Conservation (phyloP, 2,797 vertebrate genomes). For the Rhynchotus rufescens region DNA sequence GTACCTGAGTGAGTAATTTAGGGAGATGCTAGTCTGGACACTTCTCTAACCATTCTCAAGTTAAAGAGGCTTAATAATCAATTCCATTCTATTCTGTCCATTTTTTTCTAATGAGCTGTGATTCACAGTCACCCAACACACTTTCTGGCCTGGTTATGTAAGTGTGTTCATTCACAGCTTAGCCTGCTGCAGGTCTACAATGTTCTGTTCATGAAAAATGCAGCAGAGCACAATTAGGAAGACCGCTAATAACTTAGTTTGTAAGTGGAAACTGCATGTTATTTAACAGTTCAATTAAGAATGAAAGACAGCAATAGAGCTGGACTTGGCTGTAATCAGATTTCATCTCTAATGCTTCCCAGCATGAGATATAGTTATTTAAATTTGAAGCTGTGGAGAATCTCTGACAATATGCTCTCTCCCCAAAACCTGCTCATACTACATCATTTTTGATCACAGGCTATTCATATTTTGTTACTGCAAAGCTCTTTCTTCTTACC, state of each 20-base stretch:
- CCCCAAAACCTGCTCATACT: conserved; percentile 40
- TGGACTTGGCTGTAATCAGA: conserved; percentile 50
- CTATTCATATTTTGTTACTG: conserved; percentile 23
- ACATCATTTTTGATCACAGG: conserved; percentile 55
- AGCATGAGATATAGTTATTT: conserved; percentile 45
- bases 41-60: neutral
- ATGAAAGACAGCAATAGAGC: conserved; percentile 26
- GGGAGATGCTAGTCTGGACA: neutral
- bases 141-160: neutral
- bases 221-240: neutral
- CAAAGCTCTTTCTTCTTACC: conserved; percentile 43
- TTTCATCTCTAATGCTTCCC: conserved; percentile 65
- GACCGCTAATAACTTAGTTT: neutral
- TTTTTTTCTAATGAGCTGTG: neutral
- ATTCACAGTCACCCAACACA: neutral
- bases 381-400: neutral
- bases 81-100: neutral
- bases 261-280: neutral
- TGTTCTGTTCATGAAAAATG: conserved; percentile 12
- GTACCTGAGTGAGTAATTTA: neutral
- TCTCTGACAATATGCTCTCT: neutral
- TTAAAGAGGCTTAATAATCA: neutral
- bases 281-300: conserved; percentile 61
- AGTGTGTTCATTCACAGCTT: neutral
- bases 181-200: neutral